These are phyloP conservation scores for Cyprinodon tularosa DNA, from an alignment of 2,113 vertebrate genomes.

Conservation along the genomic window DNA sequence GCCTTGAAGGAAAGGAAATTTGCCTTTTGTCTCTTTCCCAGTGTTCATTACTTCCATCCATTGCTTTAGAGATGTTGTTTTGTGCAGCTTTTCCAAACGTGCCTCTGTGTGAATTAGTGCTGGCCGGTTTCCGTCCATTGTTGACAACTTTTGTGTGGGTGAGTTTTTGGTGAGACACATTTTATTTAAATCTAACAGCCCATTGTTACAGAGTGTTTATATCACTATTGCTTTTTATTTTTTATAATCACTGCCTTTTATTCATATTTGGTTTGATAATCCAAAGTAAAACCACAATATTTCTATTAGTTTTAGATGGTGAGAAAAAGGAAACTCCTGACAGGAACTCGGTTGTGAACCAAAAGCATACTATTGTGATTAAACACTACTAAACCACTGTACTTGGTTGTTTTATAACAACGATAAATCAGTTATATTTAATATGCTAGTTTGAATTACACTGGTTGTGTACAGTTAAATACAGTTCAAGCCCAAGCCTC, in stretches of 20 bases:
- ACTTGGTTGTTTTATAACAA: no score
- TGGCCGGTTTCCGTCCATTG: conserved; percentile 77
- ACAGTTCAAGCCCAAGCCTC: no score
- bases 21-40: conserved; percentile 59
- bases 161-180: conserved; percentile 18
- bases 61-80: conserved; percentile 67
- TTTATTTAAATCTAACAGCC: conserved; percentile 20
- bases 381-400: no score
- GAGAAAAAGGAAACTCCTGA: no score
- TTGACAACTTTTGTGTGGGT: conserved; percentile 50
- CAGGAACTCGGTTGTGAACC: no score
- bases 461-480: not conserved
- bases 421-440: not conserved
- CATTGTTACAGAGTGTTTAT: conserved; percentile 26
- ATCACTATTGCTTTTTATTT: not conserved
- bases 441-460: not conserved
- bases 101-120: conserved; percentile 42
- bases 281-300: not conserved
- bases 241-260: not conserved
- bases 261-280: not conserved
- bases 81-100: conserved; percentile 61
- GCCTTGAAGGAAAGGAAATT: conserved; percentile 74
- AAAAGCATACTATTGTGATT: no score
- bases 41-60: conserved; percentile 19
- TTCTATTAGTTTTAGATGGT: no score